Conservation (phyloP, 2,888 invertebrate species). For the Cryptops parisi region DNA sequence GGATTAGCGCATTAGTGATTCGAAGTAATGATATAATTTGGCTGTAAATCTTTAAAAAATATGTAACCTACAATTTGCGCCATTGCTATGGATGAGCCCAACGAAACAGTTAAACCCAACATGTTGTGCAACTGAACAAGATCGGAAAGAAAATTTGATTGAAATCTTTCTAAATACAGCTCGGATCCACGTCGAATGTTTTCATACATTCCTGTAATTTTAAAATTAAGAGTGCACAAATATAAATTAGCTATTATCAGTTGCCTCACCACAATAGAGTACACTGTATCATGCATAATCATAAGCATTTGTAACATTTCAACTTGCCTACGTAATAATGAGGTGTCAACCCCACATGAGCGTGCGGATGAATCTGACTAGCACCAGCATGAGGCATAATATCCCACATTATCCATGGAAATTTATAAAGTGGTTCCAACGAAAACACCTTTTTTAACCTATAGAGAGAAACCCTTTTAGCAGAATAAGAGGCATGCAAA, state of each 20-base stretch:
- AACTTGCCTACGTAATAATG: slow-evolving; percentile 7
- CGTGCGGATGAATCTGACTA: slow-evolving; percentile 37
- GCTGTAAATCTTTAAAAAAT: no score
- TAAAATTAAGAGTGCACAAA: background rate
- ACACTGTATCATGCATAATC: background rate
- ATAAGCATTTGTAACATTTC: no score
- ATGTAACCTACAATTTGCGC: slow-evolving; percentile 28
- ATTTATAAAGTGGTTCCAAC: slow-evolving; percentile 21
- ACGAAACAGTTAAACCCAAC: slow-evolving; percentile 28
- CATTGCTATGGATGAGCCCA: slow-evolving; percentile 28
- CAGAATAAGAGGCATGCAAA: no score
- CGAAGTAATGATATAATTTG: background rate
- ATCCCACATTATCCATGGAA: slow-evolving; percentile 34
- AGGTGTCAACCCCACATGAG: slow-evolving; percentile 31
- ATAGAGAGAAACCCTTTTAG: background rate
- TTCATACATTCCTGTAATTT: slow-evolving; percentile 22
- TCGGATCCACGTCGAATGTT: slow-evolving; percentile 28
- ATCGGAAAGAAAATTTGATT: slow-evolving; percentile 30
- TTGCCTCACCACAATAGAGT: background rate
- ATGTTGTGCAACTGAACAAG: slow-evolving; percentile 29
- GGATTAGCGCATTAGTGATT: background rate
- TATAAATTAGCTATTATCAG: background rate
- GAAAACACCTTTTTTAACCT: slow-evolving; percentile 14
- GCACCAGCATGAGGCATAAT: slow-evolving; percentile 35
- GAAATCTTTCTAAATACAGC: slow-evolving; percentile 25